Base-by-base conservation (phyloP, 2,888 invertebrate genomes). In the Cryptus viduatorius region DNA sequence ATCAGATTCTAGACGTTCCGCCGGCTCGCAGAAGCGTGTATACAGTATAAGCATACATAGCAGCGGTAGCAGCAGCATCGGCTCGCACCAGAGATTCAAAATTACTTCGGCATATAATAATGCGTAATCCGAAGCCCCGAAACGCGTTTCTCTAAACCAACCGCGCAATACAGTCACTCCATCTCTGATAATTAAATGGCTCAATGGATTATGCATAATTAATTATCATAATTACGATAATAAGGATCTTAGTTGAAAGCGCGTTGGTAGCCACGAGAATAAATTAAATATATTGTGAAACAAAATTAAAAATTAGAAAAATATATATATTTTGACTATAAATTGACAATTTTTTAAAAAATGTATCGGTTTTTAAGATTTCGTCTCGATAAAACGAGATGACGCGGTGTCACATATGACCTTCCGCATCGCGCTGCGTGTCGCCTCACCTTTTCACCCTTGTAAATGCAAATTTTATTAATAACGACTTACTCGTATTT, bases 381-480 rank as follows among this genome's bases (percentile, higher is more conserved):
- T 19, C 16, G 46, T 69, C 16, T 59, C 8, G 14, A 59, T 48
- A 31, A 44, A 14, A 67, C 56, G 44, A 3, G 44, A 77, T 65
- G 37, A 19, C 8, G 37, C 5, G 42, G 16, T 68, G 56, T 59
- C 69, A 46, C 65, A 76, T 42, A 53, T 24, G 61, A 53, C 31
- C 53, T 59, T 72, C 50, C 29, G 37, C 24, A 48, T 37, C 4
- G n/a, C n/a, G 10, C 53, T 56, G 61, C 76, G 48, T 65, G 75
- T 71, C 48, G 53, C 65, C 31, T 88, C 89, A 89, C 89, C 88
- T 92, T 92, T 91, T 90, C 92, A 88, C 90, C 90, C 92, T 90
- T 91, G 92, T 92, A 90, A 91, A 92, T 92, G 92, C 89, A 90
- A 91, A 92, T 92, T 92, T 91, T 89, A 91, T 91, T 92, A 92